Conservation (phyloP, 2,888 invertebrate species). For the Oxytorus armatus region DNA sequence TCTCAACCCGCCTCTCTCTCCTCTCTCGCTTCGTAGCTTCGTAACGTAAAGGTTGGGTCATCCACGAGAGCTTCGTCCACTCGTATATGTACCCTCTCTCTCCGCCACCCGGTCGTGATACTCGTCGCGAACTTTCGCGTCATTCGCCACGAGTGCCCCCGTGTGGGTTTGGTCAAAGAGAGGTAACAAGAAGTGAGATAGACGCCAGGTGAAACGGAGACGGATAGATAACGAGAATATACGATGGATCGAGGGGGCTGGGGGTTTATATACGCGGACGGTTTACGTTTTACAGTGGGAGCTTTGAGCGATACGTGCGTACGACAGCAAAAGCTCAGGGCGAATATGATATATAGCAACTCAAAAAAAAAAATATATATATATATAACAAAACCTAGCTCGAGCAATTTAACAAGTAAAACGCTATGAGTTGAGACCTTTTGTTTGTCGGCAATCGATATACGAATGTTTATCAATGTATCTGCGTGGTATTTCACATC, state of each 20-base stretch:
- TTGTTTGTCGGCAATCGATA: no score
- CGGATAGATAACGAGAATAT: background rate
- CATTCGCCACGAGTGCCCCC: constrained; percentile 18
- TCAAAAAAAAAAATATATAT: no score
- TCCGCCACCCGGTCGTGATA: no score
- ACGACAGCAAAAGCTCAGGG: constrained; percentile 41
- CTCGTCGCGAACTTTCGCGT: constrained; percentile 16
- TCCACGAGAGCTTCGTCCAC: constrained; percentile 18
- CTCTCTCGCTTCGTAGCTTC: constrained; percentile 13
- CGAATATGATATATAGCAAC: no score
- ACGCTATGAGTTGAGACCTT: no score
- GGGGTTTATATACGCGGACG: no score
- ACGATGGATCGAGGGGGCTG: constrained; percentile 12
- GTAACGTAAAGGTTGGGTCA: constrained; percentile 5
- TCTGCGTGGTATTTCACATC: no score
- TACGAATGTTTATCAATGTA: no score
- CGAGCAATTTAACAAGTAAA: background rate
- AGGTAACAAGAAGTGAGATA: background rate
- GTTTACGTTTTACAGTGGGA: no score
- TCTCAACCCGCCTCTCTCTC: constrained; percentile 4
- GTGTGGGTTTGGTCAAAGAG: background rate
- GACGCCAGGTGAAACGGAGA: no score
- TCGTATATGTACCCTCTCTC: constrained; percentile 7
- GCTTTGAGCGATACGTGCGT: constrained; percentile 43
- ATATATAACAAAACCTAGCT: constrained; percentile 21